Evolutionary conservation across 1,140 invertebrate species (phyloP), one percentile per base, ranked within the genome.

Genomic region (Aphidius gifuensis): DNA sequence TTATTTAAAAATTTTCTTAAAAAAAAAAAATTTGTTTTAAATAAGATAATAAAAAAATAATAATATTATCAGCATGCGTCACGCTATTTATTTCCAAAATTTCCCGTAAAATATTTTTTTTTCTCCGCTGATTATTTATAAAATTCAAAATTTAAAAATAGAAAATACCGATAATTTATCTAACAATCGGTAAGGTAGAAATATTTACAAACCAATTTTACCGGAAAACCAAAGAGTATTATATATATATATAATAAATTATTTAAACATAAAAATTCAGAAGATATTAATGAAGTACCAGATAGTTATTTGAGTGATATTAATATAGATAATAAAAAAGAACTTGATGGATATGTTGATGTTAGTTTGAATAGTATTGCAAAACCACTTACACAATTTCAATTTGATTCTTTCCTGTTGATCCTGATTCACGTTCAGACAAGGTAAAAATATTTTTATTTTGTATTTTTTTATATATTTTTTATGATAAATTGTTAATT

Each of bases 371-470:
- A 72, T 38, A 74, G 76, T 40, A 53, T 53, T 38, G 85, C 87
- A 0, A 90, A 92, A 73, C 84, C 89, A 7, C 94, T 89, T 71
- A 90, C 92, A 69, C 92, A 92, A 75, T 99, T 94, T 77, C 98
- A 99, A 78, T 99, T 99, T 82, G 97, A 2, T 99, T 94, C 80
- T 99, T 99, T 77, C 92, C 92, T 38, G 92, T 98, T 1, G 97
- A 99, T 85, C 87, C 90, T 4, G 96, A 99, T 75, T 87, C 89
- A 5, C 87, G 78, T 5, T 32, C 73, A 8, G 79, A 83, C 6
- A 88, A 87, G 74, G 90, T 92, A 82, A 83, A 76, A 21, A 9
- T 16, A 43, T 40, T 59, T 23, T 21, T 11, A 51, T 61, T 61
- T 64, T 38, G 58, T 64, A 21, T 16, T 45, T 46, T 50, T 61